These are phyloP conservation scores for Ginglymostoma cirratum DNA, from an alignment of 2,113 vertebrate genomes.

Conservation along the genomic window DNA sequence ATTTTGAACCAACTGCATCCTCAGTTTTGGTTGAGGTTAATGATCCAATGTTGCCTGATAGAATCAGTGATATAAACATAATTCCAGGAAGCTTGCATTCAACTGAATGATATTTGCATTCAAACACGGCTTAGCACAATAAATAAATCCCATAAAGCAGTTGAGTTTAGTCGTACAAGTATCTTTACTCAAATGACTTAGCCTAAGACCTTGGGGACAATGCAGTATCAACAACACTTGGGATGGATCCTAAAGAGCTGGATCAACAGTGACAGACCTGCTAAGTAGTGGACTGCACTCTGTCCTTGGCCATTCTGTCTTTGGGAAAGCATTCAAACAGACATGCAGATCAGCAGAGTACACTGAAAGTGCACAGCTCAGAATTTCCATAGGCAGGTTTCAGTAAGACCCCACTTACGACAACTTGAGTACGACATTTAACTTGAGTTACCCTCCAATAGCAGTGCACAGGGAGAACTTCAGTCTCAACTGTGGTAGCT, in stretches of 20 bases:
- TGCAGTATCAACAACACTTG: background rate
- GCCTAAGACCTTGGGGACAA: background rate
- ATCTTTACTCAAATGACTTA: background rate
- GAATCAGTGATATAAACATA: background rate
- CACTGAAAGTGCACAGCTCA: background rate
- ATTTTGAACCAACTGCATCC: background rate
- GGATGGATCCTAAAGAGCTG: background rate
- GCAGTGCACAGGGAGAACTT: background rate
- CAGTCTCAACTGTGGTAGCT: background rate
- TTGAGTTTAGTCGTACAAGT: background rate
- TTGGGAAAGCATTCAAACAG: background rate
- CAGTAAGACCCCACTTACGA: background rate
- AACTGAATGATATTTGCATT: background rate
- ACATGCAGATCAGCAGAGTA: background rate
- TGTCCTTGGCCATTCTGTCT: background rate
- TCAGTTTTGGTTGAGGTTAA: background rate
- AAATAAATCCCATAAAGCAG: background rate
- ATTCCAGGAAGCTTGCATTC: background rate
- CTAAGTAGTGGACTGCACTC: too few species aligned
- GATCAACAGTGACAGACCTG: background rate
- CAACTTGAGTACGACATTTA: background rate
- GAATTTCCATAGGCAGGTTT: background rate
- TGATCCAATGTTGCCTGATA: background rate
- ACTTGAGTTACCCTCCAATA: background rate
- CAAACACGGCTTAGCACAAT: background rate